Evolutionary conservation across 1,140 invertebrate genomes (phyloP).

Genomic region (Globodera rostochiensis): DNA sequence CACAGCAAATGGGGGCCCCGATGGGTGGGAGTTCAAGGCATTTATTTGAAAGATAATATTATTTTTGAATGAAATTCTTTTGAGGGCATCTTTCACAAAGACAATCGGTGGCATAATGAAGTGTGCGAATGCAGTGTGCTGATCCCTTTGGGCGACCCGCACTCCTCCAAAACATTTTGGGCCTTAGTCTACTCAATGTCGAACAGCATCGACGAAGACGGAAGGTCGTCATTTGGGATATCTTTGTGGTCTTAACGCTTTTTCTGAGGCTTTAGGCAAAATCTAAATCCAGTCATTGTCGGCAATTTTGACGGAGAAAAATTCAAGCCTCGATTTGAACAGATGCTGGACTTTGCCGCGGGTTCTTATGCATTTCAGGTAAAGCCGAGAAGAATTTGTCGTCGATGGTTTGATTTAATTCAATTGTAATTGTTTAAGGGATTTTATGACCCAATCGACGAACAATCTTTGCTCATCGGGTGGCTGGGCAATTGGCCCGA

Average conservation of each 20-base stretch:
- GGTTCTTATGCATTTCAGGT: conserved; percentile 25
- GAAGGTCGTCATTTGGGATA: not conserved
- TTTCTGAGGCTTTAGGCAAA: not conserved
- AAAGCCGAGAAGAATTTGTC: not conserved
- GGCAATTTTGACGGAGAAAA: conserved; percentile 14
- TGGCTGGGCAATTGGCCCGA: conserved; percentile 28
- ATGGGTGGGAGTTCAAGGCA: conserved; percentile 4
- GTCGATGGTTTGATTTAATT: not conserved
- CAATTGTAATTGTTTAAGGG: not conserved
- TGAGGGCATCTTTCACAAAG: conserved; percentile 18
- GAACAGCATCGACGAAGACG: conserved; percentile 16
- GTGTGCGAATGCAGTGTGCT: conserved; percentile 20
- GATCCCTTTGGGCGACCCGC: conserved; percentile 8
- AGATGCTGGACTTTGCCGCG: conserved; percentile 20
- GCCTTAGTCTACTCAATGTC: conserved; percentile 10
- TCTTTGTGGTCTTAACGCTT: not conserved
- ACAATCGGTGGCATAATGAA: not conserved
- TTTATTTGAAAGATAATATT: not conserved
- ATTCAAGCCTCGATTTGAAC: conserved; percentile 2
- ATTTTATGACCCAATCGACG: conserved; percentile 8
- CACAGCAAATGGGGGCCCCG: not conserved
- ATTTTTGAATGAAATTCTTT: not conserved
- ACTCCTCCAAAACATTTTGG: not conserved
- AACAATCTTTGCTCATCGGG: conserved; percentile 10
- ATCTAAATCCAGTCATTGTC: conserved; percentile 7